Conservation (phyloP, 92 coral and sea anemone species). For the Virgularia gustaviana region DNA sequence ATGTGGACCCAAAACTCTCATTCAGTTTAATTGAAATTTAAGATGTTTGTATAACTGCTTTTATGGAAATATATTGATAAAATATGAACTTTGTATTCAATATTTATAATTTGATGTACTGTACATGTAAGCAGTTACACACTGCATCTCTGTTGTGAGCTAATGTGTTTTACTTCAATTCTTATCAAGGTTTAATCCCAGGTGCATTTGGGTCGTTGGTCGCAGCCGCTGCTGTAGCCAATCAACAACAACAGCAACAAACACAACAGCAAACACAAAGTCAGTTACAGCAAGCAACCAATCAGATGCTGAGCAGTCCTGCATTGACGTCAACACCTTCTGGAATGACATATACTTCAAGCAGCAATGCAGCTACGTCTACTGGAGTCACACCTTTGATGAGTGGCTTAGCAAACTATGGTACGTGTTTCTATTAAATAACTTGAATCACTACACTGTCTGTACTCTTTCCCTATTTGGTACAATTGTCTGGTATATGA, state of each 20-base stretch:
- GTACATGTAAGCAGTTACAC: too few relatives aligned
- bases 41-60: too few relatives aligned
- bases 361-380: slow-evolving; percentile 59
- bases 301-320: slow-evolving; percentile 29
- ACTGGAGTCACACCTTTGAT: slow-evolving; percentile 55
- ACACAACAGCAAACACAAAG: slow-evolving; percentile 80
- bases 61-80: too few relatives aligned
- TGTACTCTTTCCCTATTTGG: too few relatives aligned
- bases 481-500: too few relatives aligned
- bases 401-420: slow-evolving; percentile 48
- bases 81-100: too few relatives aligned
- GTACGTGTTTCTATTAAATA: neutral
- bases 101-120: too few relatives aligned
- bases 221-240: slow-evolving; percentile 93
- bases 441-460: neutral
- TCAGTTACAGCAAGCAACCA: slow-evolving; percentile 61
- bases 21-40: too few relatives aligned
- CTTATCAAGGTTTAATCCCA: slow-evolving; percentile 57
- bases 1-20: too few relatives aligned
- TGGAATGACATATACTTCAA: slow-evolving; percentile 61
- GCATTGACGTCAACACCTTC: slow-evolving; percentile 27
- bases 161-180: neutral
- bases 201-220: slow-evolving; percentile 95
- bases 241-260: slow-evolving; percentile 69
- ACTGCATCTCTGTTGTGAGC: too few relatives aligned